Percentiles rank a stretch among this genome's conserved stretches.
phyloP scores from a whole-genome alignment of 2,113 vertebrate genomes.

The Regulus satrapa region DNA sequence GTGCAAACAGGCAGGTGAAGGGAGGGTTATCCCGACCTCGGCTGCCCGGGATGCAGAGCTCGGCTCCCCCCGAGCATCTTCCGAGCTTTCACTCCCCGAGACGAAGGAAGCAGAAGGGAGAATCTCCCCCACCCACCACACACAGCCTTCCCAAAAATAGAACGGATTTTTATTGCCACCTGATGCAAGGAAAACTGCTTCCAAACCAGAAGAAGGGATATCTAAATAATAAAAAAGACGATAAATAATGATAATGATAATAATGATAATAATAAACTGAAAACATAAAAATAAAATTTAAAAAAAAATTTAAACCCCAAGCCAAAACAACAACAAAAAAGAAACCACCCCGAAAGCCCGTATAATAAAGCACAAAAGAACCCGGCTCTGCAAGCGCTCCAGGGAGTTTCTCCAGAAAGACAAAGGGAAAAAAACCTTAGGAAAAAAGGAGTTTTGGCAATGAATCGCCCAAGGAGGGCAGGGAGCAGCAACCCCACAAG shows the following conservation, averaged over 20 bases:
- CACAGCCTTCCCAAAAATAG: not conserved
- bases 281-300: no score
- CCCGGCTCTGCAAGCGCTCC: not conserved
- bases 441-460: not conserved
- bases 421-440: accelerated
- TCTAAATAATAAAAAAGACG: not conserved
- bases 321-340: not conserved
- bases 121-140: not conserved
- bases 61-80: not conserved
- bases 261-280: no score
- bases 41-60: not conserved
- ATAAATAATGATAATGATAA: no score
- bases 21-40: not conserved
- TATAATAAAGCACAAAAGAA: not conserved
- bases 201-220: not conserved
- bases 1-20: not conserved
- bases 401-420: not conserved
- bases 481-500: not conserved
- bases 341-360: not conserved
- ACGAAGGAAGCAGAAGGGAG: not conserved
- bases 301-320: no score
- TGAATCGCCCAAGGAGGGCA: accelerated
- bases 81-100: accelerated
- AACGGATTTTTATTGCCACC: not conserved
- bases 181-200: not conserved